A percentile compares a stretch with the other conserved stretches of the same genome.
phyloP scores from a whole-genome alignment of 2,888 invertebrate species.

The Andrena dorsata region DNA sequence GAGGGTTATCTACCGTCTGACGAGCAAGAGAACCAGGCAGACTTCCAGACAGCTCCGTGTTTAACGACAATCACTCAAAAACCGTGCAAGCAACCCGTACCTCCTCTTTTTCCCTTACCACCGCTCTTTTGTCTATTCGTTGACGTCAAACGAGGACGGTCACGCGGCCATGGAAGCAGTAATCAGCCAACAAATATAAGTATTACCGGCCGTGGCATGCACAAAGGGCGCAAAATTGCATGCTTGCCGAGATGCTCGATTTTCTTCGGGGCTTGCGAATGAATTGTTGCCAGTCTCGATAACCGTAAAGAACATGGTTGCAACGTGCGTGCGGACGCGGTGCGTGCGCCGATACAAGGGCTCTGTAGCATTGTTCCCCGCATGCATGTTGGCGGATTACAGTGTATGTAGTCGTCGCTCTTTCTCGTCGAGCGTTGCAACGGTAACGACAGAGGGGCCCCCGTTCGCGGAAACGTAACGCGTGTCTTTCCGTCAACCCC shows the following conservation, averaged over 20 bases:
- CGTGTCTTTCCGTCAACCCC: conserved; percentile 50
- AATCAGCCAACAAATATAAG: conserved; percentile 35
- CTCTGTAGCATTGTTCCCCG: conserved; percentile 28
- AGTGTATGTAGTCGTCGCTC: not conserved
- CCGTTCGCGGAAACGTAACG: conserved; percentile 49
- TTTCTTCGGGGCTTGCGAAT: conserved; percentile 37
- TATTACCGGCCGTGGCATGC: conserved; percentile 39
- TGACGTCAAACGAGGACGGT: conserved; percentile 16
- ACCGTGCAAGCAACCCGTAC: not conserved
- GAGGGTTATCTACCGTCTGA: conserved; percentile 9
- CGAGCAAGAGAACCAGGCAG: not conserved
- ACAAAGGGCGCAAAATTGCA: conserved; percentile 32
- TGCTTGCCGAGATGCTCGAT: conserved; percentile 23
- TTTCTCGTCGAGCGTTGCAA: not conserved
- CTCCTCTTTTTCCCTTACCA: not conserved
- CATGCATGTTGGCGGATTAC: conserved; percentile 22
- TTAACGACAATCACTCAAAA: conserved; percentile 40
- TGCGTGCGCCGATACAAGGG: conserved; percentile 34
- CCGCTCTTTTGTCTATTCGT: conserved; percentile 27
- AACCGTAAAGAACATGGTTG: not conserved
- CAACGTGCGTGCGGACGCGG: conserved; percentile 5
- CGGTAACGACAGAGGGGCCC: not conserved
- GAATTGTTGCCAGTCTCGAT: conserved; percentile 31
- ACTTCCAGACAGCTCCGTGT: conserved; percentile 33
- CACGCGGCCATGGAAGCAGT: conserved; percentile 18